These are phyloP conservation scores for Pongo abelii DNA, from an alignment of 2,113 vertebrate species.

Conservation along the genomic window DNA sequence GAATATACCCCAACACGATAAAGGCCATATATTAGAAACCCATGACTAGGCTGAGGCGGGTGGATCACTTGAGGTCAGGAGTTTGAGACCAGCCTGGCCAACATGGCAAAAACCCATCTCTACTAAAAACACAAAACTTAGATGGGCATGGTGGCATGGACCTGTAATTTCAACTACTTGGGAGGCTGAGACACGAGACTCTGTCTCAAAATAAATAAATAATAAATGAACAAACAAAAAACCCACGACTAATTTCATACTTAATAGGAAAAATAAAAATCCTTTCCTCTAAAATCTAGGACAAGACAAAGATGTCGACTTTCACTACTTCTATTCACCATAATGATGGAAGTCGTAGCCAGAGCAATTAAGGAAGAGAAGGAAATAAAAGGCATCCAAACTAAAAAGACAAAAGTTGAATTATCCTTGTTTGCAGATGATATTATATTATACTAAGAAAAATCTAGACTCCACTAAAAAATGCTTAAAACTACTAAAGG, in stretches of 20 bases:
- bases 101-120: too few species aligned
- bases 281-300: background rate
- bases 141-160: fast-evolving
- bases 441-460: background rate
- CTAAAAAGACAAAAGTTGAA: background rate
- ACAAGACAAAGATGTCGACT: background rate
- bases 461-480: background rate
- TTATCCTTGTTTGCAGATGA: background rate
- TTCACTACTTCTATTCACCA: background rate
- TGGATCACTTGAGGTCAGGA: too few species aligned
- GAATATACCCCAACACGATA: background rate
- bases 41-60: background rate
- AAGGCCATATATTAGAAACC: background rate
- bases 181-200: too few species aligned
- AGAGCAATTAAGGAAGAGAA: background rate
- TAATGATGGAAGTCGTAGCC: background rate
- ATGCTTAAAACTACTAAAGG: background rate
- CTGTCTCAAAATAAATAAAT: too few species aligned
- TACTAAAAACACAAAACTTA: too few species aligned
- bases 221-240: too few species aligned
- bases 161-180: too few species aligned
- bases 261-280: background rate
- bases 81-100: too few species aligned
- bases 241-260: background rate
- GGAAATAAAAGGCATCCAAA: background rate